These are phyloP conservation scores for Cynocephalus volans DNA, from an alignment of 2,113 vertebrate genomes.

Conservation along the genomic window DNA sequence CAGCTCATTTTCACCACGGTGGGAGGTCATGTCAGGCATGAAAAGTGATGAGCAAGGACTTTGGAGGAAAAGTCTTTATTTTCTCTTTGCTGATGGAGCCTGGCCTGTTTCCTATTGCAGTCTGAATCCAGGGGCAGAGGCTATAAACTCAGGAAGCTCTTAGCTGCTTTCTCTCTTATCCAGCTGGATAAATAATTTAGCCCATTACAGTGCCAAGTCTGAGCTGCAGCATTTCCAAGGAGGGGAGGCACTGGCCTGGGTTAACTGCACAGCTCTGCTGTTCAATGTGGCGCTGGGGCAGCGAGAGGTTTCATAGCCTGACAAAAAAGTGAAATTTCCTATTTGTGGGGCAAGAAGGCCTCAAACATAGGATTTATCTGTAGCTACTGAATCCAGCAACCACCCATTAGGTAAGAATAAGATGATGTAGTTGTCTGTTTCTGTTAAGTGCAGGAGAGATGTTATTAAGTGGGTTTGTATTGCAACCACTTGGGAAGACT, in stretches of 20 bases:
- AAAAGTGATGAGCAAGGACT: background rate
- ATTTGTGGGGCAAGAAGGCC: background rate
- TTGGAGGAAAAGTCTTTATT: background rate
- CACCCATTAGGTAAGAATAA: background rate
- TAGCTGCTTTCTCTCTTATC: constrained; percentile 23
- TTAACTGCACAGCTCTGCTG: background rate
- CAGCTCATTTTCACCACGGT: background rate
- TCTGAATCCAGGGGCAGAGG: background rate
- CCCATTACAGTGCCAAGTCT: background rate
- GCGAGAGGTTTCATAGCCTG: background rate
- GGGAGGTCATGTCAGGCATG: background rate
- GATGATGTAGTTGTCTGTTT: background rate
- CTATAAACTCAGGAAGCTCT: constrained; percentile 25
- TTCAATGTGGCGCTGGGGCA: background rate
- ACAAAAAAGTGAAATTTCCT: background rate
- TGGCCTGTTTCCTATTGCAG: background rate
- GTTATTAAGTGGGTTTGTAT: background rate
- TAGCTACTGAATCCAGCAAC: background rate
- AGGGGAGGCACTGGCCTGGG: background rate
- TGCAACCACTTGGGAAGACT: background rate
- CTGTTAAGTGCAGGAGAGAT: background rate
- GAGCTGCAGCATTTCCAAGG: background rate
- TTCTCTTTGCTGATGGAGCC: background rate
- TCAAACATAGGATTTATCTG: background rate
- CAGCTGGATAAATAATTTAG: constrained; percentile 49